These are phyloP conservation scores for Hippocampus kuda DNA, from an alignment of 2,797 vertebrate genomes.

Conservation along the genomic window DNA sequence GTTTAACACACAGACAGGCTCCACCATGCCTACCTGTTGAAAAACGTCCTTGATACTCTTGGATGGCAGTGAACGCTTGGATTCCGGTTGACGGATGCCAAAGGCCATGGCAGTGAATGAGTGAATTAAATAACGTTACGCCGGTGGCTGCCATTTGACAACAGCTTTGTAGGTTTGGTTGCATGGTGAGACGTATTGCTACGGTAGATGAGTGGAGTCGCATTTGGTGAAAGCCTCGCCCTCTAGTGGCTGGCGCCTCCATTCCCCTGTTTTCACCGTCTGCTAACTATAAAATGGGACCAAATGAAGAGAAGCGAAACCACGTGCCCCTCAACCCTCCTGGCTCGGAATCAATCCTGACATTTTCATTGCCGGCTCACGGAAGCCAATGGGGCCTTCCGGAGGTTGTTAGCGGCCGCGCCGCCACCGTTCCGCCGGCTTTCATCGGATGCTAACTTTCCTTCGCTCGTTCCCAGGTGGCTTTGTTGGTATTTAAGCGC, in stretches of 20 bases:
- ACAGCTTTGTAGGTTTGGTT: no score
- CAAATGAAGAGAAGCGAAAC: slow-evolving; percentile 31
- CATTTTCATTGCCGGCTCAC: slow-evolving; percentile 64
- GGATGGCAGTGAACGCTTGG: no score
- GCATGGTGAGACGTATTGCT: no score
- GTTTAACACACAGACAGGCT: no score
- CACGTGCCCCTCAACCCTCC: slow-evolving; percentile 46
- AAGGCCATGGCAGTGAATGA: no score
- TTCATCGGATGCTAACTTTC: slow-evolving; percentile 51
- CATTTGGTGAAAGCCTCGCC: slow-evolving; percentile 1
- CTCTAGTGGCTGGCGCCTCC: neutral
- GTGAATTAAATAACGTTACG: no score
- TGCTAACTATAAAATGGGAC: slow-evolving; percentile 51
- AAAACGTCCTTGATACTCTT: no score
- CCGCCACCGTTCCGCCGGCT: slow-evolving; percentile 46
- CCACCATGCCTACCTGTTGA: no score
- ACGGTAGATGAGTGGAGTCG: no score
- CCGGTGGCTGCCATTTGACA: no score
- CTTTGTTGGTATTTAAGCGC: slow-evolving; percentile 28
- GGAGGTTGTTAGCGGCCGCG: slow-evolving; percentile 62
- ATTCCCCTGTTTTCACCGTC: slow-evolving; percentile 2
- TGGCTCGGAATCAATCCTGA: slow-evolving; percentile 60
- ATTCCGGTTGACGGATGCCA: no score
- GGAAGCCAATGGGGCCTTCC: slow-evolving; percentile 65
- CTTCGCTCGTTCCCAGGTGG: slow-evolving; percentile 13